These are phyloP conservation scores for Coptodon rendalli DNA, from an alignment of 2,113 vertebrate species.

Conservation along the genomic window DNA sequence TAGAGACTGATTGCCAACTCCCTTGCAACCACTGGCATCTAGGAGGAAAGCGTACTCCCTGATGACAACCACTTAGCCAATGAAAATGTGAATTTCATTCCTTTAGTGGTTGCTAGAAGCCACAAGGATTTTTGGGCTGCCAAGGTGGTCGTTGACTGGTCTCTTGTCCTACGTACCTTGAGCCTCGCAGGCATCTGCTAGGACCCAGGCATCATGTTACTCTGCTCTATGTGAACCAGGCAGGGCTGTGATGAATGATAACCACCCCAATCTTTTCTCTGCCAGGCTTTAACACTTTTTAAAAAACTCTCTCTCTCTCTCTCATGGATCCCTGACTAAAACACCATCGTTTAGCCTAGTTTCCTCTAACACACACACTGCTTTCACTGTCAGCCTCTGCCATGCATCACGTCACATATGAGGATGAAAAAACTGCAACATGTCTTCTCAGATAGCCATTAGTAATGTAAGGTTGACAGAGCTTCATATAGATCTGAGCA, in stretches of 20 bases:
- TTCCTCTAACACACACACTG: not conserved
- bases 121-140: rapidly evolving
- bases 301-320: not conserved
- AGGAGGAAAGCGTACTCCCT: not conserved
- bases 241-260: not conserved
- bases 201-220: not conserved
- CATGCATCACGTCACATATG: not conserved
- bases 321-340: not conserved
- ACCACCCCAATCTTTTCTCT: not conserved
- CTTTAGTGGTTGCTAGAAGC: rapidly evolving
- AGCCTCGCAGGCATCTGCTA: not conserved
- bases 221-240: not conserved
- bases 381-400: not conserved
- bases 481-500: not conserved
- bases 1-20: not conserved
- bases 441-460: not conserved
- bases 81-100: not conserved
- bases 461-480: not conserved
- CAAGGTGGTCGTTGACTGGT: rapidly evolving
- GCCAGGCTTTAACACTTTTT: not conserved
- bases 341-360: not conserved
- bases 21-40: not conserved
- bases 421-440: not conserved
- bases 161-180: not conserved
- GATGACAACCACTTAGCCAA: not conserved